Evolutionary conservation across 1,140 invertebrate genomes (phyloP).

Genomic region (Drosophila melanica): DNA sequence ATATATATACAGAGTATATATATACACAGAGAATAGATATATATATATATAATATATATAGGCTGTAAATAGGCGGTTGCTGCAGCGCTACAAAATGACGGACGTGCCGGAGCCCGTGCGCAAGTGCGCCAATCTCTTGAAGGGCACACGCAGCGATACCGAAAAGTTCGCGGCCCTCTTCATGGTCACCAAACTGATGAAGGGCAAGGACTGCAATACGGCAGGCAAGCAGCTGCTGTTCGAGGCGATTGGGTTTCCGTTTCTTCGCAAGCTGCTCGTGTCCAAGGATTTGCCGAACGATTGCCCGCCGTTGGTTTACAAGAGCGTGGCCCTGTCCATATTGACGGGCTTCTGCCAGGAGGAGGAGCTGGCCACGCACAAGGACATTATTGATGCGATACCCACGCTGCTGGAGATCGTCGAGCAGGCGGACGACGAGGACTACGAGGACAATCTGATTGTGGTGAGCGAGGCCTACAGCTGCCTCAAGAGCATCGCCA

Average conservation of each 20-base stretch:
- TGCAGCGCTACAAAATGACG: constrained; percentile 68
- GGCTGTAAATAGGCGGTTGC: constrained; percentile 35
- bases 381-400: constrained; percentile 92
- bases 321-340: constrained; percentile 94
- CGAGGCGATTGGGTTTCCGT: constrained; percentile 94
- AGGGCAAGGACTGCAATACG: constrained; percentile 90
- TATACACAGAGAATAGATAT: constrained; percentile 13
- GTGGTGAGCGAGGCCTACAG: constrained; percentile 95
- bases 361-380: constrained; percentile 90
- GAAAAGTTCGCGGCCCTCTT: constrained; percentile 96
- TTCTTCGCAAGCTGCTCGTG: constrained; percentile 91
- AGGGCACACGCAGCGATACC: constrained; percentile 91
- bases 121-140: constrained; percentile 91
- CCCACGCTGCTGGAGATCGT: constrained; percentile 93
- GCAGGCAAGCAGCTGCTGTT: constrained; percentile 91
- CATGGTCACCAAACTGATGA: constrained; percentile 94
- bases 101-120: constrained; percentile 90
- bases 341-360: constrained; percentile 92
- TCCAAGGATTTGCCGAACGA: constrained; percentile 90
- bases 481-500: constrained; percentile 91
- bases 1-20: constrained; percentile 28
- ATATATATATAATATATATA: constrained; percentile 30
- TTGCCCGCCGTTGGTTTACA: constrained; percentile 93
- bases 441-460: constrained; percentile 93
- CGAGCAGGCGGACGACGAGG: constrained; percentile 90